These are phyloP conservation scores for Tamias sibiricus DNA, from an alignment of 2,113 vertebrate species.

Conservation along the genomic window DNA sequence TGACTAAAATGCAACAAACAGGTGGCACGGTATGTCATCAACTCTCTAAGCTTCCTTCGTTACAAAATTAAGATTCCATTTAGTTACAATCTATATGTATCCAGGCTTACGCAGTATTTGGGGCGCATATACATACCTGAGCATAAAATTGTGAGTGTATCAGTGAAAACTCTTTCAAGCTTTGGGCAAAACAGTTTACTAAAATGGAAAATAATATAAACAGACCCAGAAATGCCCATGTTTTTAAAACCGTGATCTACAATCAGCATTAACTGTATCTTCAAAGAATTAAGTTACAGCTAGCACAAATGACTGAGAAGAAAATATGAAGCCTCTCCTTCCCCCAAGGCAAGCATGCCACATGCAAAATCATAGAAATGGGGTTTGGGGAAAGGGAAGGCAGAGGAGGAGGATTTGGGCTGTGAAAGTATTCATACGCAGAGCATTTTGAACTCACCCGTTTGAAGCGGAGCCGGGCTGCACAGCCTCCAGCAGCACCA, in stretches of 20 bases:
- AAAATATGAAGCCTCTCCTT: slow-evolving; percentile 20
- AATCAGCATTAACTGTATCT: background rate
- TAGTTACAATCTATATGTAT: background rate
- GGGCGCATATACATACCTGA: slow-evolving; percentile 66
- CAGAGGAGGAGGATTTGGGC: background rate
- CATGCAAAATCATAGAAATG: slow-evolving; percentile 44
- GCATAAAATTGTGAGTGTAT: slow-evolving; percentile 57
- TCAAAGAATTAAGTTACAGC: slow-evolving; percentile 1
- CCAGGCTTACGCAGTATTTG: background rate
- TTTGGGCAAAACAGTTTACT: slow-evolving; percentile 76
- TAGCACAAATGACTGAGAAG: slow-evolving; percentile 11
- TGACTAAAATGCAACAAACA: slow-evolving; percentile 83
- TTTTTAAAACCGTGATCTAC: background rate
- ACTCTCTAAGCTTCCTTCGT: slow-evolving; percentile 68
- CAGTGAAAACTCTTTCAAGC: slow-evolving; percentile 82
- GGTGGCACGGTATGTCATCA: slow-evolving; percentile 82
- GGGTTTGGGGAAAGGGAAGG: background rate
- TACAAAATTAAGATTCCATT: slow-evolving; percentile 80
- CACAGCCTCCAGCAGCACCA: slow-evolving; percentile 76
- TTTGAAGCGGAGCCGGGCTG: slow-evolving; percentile 79
- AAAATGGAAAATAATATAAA: slow-evolving; percentile 71
- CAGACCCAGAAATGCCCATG: slow-evolving; percentile 59
- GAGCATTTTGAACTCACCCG: slow-evolving; percentile 87
- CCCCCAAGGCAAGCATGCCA: slow-evolving; percentile 43
- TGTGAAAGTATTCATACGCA: slow-evolving; percentile 60